phyloP scores from a whole-genome alignment of 2,888 invertebrate species.

The Phania funesta region DNA sequence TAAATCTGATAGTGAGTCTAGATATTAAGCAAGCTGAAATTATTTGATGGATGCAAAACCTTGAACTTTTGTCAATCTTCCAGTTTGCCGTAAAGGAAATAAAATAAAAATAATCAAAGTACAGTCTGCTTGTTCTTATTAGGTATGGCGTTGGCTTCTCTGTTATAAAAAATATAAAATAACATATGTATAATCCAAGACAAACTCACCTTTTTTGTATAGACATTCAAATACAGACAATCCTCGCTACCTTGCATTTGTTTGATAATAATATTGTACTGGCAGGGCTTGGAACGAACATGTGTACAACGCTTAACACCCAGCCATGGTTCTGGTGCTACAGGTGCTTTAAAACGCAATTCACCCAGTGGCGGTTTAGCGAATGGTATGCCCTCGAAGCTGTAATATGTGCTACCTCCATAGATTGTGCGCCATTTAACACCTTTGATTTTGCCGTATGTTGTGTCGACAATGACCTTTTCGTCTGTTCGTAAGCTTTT shows the following conservation, averaged over 20 bases:
- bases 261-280: slow-evolving; percentile 77
- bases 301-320: slow-evolving; percentile 79
- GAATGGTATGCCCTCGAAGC: slow-evolving; percentile 79
- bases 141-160: too few relatives aligned
- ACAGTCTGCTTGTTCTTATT: too few relatives aligned
- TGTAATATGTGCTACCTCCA: slow-evolving; percentile 75
- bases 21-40: too few relatives aligned
- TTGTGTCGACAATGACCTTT: slow-evolving; percentile 76
- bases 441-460: slow-evolving; percentile 77
- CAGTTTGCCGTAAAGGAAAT: too few relatives aligned
- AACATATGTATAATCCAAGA: not conserved
- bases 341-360: slow-evolving; percentile 80
- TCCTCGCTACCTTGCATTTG: slow-evolving; percentile 81
- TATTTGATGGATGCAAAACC: too few relatives aligned
- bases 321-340: slow-evolving; percentile 80
- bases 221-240: slow-evolving; percentile 82
- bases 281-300: slow-evolving; percentile 77
- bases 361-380: slow-evolving; percentile 79
- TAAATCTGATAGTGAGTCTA: too few relatives aligned
- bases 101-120: too few relatives aligned
- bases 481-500: slow-evolving; percentile 77
- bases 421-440: slow-evolving; percentile 78
- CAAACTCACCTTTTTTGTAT: slow-evolving; percentile 76
- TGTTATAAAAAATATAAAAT: not conserved
- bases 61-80: too few relatives aligned